Conservation (phyloP, 2,113 vertebrate genomes). For the Morone chrysops region DNA sequence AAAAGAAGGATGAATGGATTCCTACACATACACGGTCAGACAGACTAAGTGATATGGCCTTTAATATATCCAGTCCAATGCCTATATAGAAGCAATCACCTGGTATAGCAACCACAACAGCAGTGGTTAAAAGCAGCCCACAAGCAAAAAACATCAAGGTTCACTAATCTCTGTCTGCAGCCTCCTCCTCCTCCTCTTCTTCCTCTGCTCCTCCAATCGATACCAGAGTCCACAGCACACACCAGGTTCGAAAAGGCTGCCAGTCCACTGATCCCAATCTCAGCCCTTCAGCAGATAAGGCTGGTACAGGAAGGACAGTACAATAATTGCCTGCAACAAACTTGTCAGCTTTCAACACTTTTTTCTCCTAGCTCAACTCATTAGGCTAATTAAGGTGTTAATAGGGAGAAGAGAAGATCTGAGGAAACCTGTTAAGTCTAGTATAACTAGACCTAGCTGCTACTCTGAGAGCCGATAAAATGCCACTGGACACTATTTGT, state of each 20-base stretch:
- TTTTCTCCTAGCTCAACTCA: constrained; percentile 53
- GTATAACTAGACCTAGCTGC: constrained; percentile 32
- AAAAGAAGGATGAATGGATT: neutral
- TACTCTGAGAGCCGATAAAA: constrained; percentile 22
- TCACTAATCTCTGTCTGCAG: constrained; percentile 63
- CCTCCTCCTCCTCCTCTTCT: constrained; percentile 50
- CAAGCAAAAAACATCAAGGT: constrained; percentile 51
- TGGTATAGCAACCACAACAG: constrained; percentile 22
- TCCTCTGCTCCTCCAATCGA: constrained; percentile 63
- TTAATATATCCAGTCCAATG: constrained; percentile 23
- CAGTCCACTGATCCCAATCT: constrained; percentile 72
- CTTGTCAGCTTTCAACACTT: constrained; percentile 40
- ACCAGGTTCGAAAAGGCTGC: constrained; percentile 48
- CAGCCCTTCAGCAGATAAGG: constrained; percentile 63
- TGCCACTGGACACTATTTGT: constrained; percentile 11
- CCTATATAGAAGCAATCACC: constrained; percentile 16
- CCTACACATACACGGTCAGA: constrained; percentile 6
- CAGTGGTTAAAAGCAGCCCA: constrained; percentile 22
- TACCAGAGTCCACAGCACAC: constrained; percentile 61
- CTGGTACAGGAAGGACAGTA: constrained; percentile 57
- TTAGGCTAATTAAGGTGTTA: constrained; percentile 73
- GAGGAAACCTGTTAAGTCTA: constrained; percentile 42
- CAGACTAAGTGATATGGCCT: constrained; percentile 11
- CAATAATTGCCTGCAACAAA: constrained; percentile 70
- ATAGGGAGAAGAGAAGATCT: constrained; percentile 54